These are phyloP conservation scores for Danaus chrysippus DNA, from an alignment of 2,888 invertebrate genomes.

Conservation along the genomic window DNA sequence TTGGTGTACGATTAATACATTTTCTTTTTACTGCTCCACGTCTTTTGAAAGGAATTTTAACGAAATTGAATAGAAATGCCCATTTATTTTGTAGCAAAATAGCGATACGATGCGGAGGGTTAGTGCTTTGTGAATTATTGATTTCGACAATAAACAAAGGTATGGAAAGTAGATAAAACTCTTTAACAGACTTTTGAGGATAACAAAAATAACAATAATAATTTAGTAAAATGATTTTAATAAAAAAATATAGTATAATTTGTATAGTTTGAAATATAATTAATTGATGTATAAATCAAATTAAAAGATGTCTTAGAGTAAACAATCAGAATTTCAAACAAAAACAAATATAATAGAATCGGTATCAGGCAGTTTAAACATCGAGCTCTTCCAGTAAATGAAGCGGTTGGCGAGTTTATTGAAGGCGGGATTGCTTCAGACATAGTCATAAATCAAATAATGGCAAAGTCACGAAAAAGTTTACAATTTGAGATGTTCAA, in stretches of 20 bases:
- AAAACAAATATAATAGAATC: slow-evolving; percentile 52
- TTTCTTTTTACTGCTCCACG: slow-evolving; percentile 26
- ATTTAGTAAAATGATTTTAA: too few species aligned
- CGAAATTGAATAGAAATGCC: slow-evolving; percentile 46
- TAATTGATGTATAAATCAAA: too few species aligned
- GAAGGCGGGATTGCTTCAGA: slow-evolving; percentile 62
- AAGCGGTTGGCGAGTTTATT: slow-evolving; percentile 71
- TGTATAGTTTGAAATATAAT: too few species aligned
- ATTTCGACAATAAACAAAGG: too few species aligned
- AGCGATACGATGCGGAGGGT: slow-evolving; percentile 23
- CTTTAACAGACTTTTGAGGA: too few species aligned
- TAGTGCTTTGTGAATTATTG: slow-evolving; percentile 15
- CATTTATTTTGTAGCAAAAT: slow-evolving; percentile 35
- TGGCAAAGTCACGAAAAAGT: slow-evolving; percentile 71
- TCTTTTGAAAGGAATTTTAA: slow-evolving; percentile 29
- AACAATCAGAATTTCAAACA: too few species aligned
- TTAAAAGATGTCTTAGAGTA: too few species aligned
- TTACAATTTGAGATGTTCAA: too few species aligned
- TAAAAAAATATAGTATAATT: too few species aligned
- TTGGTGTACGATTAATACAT: slow-evolving; percentile 30
- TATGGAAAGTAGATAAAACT: too few species aligned
- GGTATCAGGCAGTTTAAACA: slow-evolving; percentile 60
- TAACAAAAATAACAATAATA: too few species aligned
- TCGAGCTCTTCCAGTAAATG: slow-evolving; percentile 62
- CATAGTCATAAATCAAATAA: slow-evolving; percentile 74